Base-by-base conservation (phyloP, 2,113 vertebrate species). In the Xenotilapia caudafasciata region DNA sequence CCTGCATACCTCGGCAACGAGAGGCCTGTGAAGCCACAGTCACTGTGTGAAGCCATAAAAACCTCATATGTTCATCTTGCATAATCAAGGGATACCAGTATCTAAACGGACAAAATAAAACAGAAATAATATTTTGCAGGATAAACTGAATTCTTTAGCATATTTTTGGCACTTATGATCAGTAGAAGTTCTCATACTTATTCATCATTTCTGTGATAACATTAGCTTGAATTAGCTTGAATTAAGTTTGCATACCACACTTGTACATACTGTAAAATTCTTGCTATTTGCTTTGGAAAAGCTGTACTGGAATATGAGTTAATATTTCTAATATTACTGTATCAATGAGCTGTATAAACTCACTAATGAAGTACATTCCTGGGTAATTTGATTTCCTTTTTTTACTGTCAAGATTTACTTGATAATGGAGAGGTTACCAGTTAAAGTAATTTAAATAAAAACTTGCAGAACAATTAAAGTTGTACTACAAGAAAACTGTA, bases 1-100 rank as follows among this genome's bases (percentile, higher is more conserved):
- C 17, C 28, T 82, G 83, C 83, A 87, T 92, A 84, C 60, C 70
- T 90, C 80, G 65, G 86, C 82, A 56, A 19, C 3, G 19, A 90
- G 31, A 55, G 68, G 68, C n/a, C 55, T 31, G 26, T 70, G 77
- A 79, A 86, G 31, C 58, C 75, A 58, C 70, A 35, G 31, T 80
- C 60, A 13, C 75, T 33, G 80, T 23, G 45, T 84, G 83, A 86
- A 90, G 81, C 15, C 9, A 35, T 73, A 11, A 10, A 75, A 83
- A 68, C 77, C 42, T 68, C n/a, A 81, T 70, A n/a, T 19, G 35
- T 19, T 70, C 19, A 51, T 19, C 58, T 23, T 40, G 58, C 33
- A 80, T n/a, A 86, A 86, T 84, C 73, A 79, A 75, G 58, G 1
- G 31, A 31, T 45, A 65, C 58, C 58, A 13, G 75, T 38, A 42